A percentile compares a stretch with the other conserved stretches of the same genome.
These are phyloP conservation scores for Luffia ferchaultella DNA, from an alignment of 2,888 invertebrate genomes.

Conservation along the genomic window DNA sequence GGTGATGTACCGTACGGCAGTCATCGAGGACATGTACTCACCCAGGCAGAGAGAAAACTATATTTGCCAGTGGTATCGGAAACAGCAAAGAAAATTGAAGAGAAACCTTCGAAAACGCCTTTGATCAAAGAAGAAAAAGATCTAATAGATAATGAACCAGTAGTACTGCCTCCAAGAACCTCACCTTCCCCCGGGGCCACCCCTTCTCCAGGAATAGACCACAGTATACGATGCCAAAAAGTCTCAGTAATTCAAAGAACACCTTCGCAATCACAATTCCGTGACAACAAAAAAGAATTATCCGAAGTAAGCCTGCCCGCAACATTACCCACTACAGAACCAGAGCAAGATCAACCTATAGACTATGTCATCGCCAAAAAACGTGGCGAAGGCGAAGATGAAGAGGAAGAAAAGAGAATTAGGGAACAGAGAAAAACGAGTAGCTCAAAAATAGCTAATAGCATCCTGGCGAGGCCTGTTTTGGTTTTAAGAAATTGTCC, in stretches of 20 bases:
- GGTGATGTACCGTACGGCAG: conserved; percentile 86
- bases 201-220: conserved; percentile 72
- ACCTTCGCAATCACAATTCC: conserved; percentile 64
- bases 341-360: conserved; percentile 86
- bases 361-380: conserved; percentile 89
- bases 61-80: conserved; percentile 70
- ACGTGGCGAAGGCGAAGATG: conserved; percentile 72
- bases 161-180: conserved; percentile 61
- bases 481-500: conserved; percentile 64
- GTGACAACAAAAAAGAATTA: conserved; percentile 53
- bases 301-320: conserved; percentile 59
- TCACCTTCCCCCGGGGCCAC: conserved; percentile 60
- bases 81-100: conserved; percentile 61
- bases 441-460: conserved; percentile 71
- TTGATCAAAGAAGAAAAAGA: conserved; percentile 72
- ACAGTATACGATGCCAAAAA: conserved; percentile 72
- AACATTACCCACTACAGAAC: conserved; percentile 61
- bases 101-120: conserved; percentile 34
- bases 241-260: conserved; percentile 87
- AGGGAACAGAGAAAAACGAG: conserved; percentile 75
- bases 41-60: conserved; percentile 82
- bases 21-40: conserved; percentile 76
- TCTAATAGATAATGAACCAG: conserved; percentile 68
- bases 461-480: conserved; percentile 57
- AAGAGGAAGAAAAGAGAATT: conserved; percentile 73